A percentile compares a stretch with the other conserved stretches of the same genome.
These are phyloP conservation scores for Prunella fulvescens DNA, from an alignment of 2,113 vertebrate species.

Conservation along the genomic window DNA sequence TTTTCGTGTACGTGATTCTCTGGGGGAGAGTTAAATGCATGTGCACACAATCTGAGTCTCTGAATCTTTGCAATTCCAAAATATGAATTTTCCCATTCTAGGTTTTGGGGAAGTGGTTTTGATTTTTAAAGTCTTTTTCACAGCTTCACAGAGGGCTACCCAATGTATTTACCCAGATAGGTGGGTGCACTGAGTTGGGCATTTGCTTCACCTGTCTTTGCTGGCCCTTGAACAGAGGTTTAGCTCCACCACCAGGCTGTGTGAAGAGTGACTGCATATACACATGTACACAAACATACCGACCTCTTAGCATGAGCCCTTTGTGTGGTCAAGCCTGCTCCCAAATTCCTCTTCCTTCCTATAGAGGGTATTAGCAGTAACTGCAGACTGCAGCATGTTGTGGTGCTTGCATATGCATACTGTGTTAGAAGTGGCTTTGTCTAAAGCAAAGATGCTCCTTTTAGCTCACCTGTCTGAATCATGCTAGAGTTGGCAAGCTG, in stretches of 20 bases:
- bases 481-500: background rate
- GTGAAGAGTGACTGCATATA: background rate
- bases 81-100: background rate
- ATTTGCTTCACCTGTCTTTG: background rate
- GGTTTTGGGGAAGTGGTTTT: background rate
- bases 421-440: background rate
- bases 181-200: background rate
- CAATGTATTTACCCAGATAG: background rate
- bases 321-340: background rate
- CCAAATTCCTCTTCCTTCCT: background rate
- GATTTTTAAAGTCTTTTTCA: background rate
- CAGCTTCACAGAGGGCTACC: background rate
- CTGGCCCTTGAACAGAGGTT: background rate
- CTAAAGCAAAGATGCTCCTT: background rate
- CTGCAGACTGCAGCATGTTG: background rate
- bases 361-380: background rate
- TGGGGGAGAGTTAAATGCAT: background rate
- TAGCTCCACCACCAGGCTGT: background rate
- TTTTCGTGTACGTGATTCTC: background rate
- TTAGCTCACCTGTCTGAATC: background rate
- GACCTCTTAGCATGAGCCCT: background rate
- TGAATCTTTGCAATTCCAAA: background rate
- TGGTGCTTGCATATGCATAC: background rate
- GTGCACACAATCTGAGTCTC: fast-evolving
- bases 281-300: background rate